phyloP scores from a whole-genome alignment of 2,113 vertebrate genomes.

The Puffinus mauretanicus region DNA sequence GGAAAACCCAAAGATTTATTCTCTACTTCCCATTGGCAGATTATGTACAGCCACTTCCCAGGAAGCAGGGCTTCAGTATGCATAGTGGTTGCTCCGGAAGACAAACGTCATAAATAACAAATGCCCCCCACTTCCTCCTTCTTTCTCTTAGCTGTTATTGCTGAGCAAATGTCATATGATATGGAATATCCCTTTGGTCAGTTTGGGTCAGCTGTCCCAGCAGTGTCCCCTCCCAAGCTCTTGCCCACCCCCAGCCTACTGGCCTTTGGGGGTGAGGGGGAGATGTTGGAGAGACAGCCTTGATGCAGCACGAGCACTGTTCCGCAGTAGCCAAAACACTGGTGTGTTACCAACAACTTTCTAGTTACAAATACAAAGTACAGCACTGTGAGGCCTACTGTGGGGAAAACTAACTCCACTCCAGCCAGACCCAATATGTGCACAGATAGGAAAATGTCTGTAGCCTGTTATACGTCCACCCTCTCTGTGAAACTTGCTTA shows the following conservation, averaged over 20 bases:
- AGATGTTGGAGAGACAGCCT: not conserved
- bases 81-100: accelerated
- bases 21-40: not conserved
- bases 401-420: not conserved
- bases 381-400: not conserved
- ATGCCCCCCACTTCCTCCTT: too few species aligned
- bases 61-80: not conserved
- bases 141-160: not conserved
- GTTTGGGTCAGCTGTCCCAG: not conserved
- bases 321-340: not conserved
- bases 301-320: not conserved
- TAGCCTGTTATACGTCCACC: not conserved
- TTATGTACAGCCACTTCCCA: not conserved
- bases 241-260: not conserved
- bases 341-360: not conserved
- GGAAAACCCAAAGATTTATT: not conserved
- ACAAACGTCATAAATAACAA: accelerated
- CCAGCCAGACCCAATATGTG: not conserved
- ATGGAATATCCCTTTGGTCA: not conserved
- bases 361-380: not conserved
- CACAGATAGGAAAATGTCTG: not conserved
- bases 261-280: not conserved
- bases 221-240: not conserved
- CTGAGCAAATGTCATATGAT: not conserved
- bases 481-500: not conserved